Base-by-base conservation (phyloP, 2,113 vertebrate species). In the Myrmecobius fasciatus region DNA sequence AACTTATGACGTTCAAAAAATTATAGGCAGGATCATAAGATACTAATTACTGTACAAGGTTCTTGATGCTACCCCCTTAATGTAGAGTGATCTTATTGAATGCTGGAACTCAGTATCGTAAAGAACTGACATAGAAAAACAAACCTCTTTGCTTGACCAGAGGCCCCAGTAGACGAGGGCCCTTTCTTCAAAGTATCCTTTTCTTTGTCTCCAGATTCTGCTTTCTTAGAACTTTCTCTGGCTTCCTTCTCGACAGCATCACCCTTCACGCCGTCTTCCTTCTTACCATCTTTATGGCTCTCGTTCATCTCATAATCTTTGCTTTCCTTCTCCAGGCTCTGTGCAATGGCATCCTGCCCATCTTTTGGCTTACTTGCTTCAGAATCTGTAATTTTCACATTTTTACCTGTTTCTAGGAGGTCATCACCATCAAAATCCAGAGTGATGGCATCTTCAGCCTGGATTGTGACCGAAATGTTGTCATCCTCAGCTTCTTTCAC, bases 81-180 rank as follows among this genome's bases (percentile, higher is more conserved):
- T 99, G 99, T 98, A 99, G 99, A 99, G 98, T 98, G 99, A 99
- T 99, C 99, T 99, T 99, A 99, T 99, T 98, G 99, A 99, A 98
- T 99, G 99, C 99, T 99, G 99, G 99, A 99, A 99, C 99, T 99
- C 99, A 99, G 99, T 99, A 99, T 98, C 99, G 99, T 99, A 99
- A 99, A 99, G 99, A 99, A 99, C 99, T 99, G 99, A 99, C 99
- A 99, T 99, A 99, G 99, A 99, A 99, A 99, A 99, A 99, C 99
- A 99, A 99, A 99, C 99, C 99, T 99, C 99, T 99, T 99, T 99
- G 99, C 99, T 99, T 99, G 99, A 99, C 99, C 99, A 99, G 99
- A 99, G 98, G 99, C 99, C 99, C 99, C 99, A 99, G 99, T 98
- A 99, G 99, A 98, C 98, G 99, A 99, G 99, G 99, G 99, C 99